Evolutionary conservation across 2,113 vertebrate species (phyloP).

Genomic region (Periophthalmodon schlosseri): DNA sequence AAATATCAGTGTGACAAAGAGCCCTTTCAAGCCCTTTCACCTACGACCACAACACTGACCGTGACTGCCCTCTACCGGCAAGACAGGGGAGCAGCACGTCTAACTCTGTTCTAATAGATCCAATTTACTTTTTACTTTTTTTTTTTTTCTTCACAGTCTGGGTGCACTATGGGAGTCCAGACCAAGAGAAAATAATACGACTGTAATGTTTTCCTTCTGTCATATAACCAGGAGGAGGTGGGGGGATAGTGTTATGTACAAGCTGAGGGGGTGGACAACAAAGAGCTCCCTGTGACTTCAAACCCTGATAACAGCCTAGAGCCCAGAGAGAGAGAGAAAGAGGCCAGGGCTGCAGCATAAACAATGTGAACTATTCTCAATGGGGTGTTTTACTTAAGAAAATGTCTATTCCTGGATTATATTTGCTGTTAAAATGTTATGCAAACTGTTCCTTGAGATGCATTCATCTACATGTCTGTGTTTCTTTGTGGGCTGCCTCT

Average conservation of each 20-base stretch:
- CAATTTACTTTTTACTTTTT: conserved; percentile 1
- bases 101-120: background rate
- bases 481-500: too few species aligned
- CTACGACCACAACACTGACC: background rate
- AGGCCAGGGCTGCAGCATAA: conserved; percentile 10
- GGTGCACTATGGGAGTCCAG: conserved; percentile 6
- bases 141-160: background rate
- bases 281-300: conserved; percentile 28
- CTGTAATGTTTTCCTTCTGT: background rate
- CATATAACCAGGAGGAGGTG: conserved; percentile 15
- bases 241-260: background rate
- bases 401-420: background rate
- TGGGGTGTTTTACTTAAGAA: background rate
- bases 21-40: conserved; percentile 35
- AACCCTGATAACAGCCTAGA: conserved; percentile 29
- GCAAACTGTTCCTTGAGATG: too few species aligned
- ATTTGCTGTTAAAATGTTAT: background rate
- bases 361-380: conserved; percentile 24
- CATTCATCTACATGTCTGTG: too few species aligned
- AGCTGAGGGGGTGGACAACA: conserved; percentile 31
- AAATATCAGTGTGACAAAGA: background rate
- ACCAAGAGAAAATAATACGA: conserved; percentile 16
- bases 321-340: conserved; percentile 2
- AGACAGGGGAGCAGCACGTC: conserved; percentile 14
- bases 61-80: conserved; percentile 45